These are phyloP conservation scores for Eilema caniola DNA, from an alignment of 2,888 invertebrate species.

Conservation along the genomic window DNA sequence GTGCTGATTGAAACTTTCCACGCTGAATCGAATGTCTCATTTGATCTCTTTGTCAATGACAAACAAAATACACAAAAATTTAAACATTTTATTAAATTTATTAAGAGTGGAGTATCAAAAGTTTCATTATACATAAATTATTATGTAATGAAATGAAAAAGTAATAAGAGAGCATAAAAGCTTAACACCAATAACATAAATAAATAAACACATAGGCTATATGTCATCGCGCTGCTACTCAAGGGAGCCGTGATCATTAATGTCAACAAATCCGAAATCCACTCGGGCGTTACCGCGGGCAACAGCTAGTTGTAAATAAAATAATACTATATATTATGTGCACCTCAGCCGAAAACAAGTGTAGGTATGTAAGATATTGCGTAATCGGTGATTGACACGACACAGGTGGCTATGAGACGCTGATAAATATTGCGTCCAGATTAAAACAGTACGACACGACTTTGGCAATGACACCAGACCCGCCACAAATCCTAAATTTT, in stretches of 20 bases:
- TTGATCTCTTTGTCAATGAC: not conserved
- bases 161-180: not conserved
- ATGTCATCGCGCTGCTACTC: no score
- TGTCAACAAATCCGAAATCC: no score
- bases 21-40: conserved; percentile 7
- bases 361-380: conserved; percentile 22
- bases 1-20: conserved; percentile 23
- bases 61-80: not conserved
- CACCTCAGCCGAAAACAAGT: conserved; percentile 17
- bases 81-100: not conserved
- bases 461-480: conserved; percentile 45
- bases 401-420: conserved; percentile 40
- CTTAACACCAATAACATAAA: no score
- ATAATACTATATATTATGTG: conserved; percentile 7
- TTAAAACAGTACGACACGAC: conserved; percentile 30
- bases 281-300: no score
- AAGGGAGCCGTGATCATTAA: no score
- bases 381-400: conserved; percentile 38
- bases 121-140: no score
- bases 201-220: no score
- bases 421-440: conserved; percentile 42
- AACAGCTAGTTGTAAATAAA: no score
- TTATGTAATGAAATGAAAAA: not conserved
- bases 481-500: conserved; percentile 35
- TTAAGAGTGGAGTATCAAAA: not conserved